Conservation (phyloP, 2,888 invertebrate genomes). For the Falcaria lacertinaria region DNA sequence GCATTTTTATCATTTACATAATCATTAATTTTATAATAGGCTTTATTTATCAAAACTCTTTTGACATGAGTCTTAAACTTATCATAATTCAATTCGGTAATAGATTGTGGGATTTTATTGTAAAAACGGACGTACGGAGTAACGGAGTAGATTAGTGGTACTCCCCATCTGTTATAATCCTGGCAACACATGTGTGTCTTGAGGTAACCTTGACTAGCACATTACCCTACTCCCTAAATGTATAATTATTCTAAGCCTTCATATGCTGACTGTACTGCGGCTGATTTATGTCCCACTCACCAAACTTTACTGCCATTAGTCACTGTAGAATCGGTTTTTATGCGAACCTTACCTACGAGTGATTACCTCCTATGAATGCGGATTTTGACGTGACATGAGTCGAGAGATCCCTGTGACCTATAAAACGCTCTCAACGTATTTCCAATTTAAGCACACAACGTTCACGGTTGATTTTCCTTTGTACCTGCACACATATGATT, state of each 20-base stretch:
- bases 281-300: conserved; percentile 38
- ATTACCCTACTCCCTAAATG: not conserved
- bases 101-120: too few relatives aligned
- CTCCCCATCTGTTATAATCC: too few relatives aligned
- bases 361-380: conserved; percentile 24
- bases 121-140: too few relatives aligned
- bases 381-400: conserved; percentile 2
- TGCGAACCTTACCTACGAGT: conserved; percentile 41
- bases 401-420: not conserved
- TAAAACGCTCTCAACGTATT: not conserved
- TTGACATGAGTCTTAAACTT: too few relatives aligned
- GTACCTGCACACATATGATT: not conserved
- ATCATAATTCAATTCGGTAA: too few relatives aligned
- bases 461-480: not conserved
- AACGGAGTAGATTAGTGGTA: too few relatives aligned
- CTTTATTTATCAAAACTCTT: too few relatives aligned
- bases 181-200: too few relatives aligned
- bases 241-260: conserved; percentile 13
- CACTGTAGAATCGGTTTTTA: conserved; percentile 39
- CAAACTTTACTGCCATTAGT: conserved; percentile 40
- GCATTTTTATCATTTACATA: too few relatives aligned
- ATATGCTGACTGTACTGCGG: conserved; percentile 17
- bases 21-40: too few relatives aligned
- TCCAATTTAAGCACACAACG: not conserved
- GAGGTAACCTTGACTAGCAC: too few relatives aligned